These are phyloP conservation scores for Argentina silus DNA, from an alignment of 2,797 vertebrate species.

Conservation along the genomic window DNA sequence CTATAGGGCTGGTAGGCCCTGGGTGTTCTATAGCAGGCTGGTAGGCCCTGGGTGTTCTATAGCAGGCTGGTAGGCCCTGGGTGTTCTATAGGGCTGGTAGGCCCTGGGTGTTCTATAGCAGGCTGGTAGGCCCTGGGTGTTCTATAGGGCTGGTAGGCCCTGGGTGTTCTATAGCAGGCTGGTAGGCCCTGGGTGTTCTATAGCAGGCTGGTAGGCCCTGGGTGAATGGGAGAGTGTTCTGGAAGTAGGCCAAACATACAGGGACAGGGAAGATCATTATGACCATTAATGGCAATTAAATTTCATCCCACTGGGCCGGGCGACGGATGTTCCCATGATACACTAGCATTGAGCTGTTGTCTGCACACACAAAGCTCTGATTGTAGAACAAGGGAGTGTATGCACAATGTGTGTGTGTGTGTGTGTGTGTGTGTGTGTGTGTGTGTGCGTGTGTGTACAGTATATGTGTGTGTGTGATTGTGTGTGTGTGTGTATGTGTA, in stretches of 20 bases:
- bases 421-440: not conserved
- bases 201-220: not conserved
- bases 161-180: too few relatives aligned
- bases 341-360: conserved; percentile 10
- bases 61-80: too few relatives aligned
- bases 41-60: too few relatives aligned
- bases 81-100: too few relatives aligned
- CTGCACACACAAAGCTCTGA: conserved; percentile 6
- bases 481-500: not conserved
- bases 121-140: too few relatives aligned
- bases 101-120: too few relatives aligned
- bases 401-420: too few relatives aligned
- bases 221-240: conserved; percentile 16
- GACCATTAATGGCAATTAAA: conserved; percentile 21
- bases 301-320: conserved; percentile 1
- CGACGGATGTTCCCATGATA: conserved; percentile 14
- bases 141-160: too few relatives aligned
- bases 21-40: too few relatives aligned
- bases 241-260: not conserved
- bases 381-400: not conserved
- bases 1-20: too few relatives aligned
- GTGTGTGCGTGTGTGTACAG: not conserved
- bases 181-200: too few relatives aligned
- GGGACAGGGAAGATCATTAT: not conserved
- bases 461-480: not conserved